Base-by-base conservation (phyloP, 2,888 invertebrate genomes). In the Prosapia bicincta region DNA sequence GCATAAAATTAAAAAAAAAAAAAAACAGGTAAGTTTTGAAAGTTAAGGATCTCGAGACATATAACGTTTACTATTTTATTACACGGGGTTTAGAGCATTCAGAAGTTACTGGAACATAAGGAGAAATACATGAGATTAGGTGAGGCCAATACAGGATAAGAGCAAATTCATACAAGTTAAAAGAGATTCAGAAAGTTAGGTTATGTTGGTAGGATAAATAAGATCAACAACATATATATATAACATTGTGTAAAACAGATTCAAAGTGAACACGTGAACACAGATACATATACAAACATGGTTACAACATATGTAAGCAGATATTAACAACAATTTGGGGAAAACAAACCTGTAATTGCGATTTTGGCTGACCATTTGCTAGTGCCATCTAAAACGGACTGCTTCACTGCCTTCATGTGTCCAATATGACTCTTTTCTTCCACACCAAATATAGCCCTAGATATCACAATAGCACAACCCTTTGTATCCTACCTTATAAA, bases 341-440 rank as follows among this genome's bases (percentile, higher is more conserved):
- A 69, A 20, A 54, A 90, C 96, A 92, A 94, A 98, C 98, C 98
- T 94, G 98, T 99, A 88, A 99, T 98, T 86, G 97, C 98, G 88
- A 99, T 98, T 92, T 99, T 99, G 84, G 98, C 98, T 85, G 98
- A 98, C 99, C 99, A 99, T 89, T 99, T 99, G 86, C 98, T 98
- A 82, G 98, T 99, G 85, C 99, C 99, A 88, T 99, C 98, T 87
- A 99, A 91, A 84, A 99, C 98, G 85, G 96, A 96, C 89, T 98
- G 97, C 90, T 99, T 98, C 84, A 99, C 97, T 81, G 96, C 93
- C 88, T 95, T 96, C 96, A 99, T 96, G 89, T 98, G 97, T 84
- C 96, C 95, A 81, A 92, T 88, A 88, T 98, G 98, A 84, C 92
- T 93, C 88, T 96, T 96, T 86, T 93, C 93, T 87, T 98, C 98